phyloP scores from a whole-genome alignment of 1,140 invertebrate genomes.

The Sarcophaga bullata region DNA sequence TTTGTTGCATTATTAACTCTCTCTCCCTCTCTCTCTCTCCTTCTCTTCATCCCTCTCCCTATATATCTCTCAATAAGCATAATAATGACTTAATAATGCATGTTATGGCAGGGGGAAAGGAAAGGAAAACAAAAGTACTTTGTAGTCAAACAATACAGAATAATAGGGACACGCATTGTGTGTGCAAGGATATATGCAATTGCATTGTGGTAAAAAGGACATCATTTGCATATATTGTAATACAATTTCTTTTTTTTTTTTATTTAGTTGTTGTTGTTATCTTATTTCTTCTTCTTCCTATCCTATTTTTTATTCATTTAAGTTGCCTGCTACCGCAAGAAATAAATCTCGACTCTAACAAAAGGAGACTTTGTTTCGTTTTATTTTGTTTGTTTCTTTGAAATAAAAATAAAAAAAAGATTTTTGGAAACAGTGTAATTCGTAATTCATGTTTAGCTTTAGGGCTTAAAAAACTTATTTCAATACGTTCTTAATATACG shows the following conservation, averaged over 20 bases:
- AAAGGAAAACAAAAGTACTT: neutral
- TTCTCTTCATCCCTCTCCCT: too few relatives aligned
- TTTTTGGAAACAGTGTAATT: neutral
- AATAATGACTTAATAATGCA: conserved; percentile 4
- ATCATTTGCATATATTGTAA: conserved; percentile 34
- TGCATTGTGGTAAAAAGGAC: conserved; percentile 42
- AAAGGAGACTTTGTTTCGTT: conserved; percentile 25
- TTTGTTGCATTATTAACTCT: conserved; percentile 2
- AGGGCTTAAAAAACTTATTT: too few relatives aligned
- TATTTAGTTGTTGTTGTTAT: conserved; percentile 1
- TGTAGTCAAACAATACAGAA: neutral
- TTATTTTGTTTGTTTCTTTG: neutral
- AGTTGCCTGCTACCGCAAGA: conserved; percentile 30
- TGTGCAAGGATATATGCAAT: conserved; percentile 33
- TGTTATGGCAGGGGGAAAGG: neutral
- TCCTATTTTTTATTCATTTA: conserved; percentile 14
- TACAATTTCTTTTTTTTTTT: neutral
- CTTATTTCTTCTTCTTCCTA: neutral
- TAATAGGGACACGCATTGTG: neutral
- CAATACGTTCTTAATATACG: too few relatives aligned
- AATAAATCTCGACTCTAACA: conserved; percentile 32
- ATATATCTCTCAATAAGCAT: too few relatives aligned
- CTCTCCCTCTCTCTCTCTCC: neutral
- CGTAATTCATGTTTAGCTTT: neutral
- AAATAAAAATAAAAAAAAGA: conserved; percentile 8